Evolutionary conservation across 2,113 vertebrate species (phyloP), one percentile per base, ranked within the genome.

Genomic region (Pheucticus melanocephalus): DNA sequence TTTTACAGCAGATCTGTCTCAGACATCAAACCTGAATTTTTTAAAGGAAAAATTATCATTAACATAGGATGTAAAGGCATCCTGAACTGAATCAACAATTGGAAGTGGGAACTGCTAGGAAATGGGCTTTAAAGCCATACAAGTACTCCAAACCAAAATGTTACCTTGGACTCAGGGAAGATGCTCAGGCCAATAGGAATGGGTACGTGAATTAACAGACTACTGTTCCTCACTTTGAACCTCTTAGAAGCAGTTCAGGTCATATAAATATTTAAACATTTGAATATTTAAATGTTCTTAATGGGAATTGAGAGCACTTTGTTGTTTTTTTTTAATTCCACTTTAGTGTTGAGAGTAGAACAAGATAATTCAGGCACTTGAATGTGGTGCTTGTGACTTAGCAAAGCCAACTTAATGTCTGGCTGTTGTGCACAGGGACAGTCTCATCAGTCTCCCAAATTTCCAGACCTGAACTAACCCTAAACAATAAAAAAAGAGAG

Each of bases 181-280:
- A 35, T 59, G 60, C 20, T 81, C 15, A 51, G 19, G 30, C 47
- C 16, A 50, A 47, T 54, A 83, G 42, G 57, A 92, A 92, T 12
- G 15, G 25, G 22, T 27, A 44, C 1, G 0, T 70, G 80, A 83
- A 88, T 73, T 57, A 88, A 14, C 17, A 80, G 44, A 70, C 30
- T 45, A 11, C 35, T 66, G 35, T 75, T 39, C 33, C 44, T 88
- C 51, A 70, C 18, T 9, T 66, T 25, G 19, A 88, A 39, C 30
- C 30, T 88, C 61, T 73, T 88, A 84, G 53, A 95, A 78, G 51
- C 35, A 78, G 44, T 82, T 86, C 30, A 78, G 82, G 47, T 78
- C 68, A 86, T 42, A 47, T 92, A 94, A 94, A 94, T 93, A 78
- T 94, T 96, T 95, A 86, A 94, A 90, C 14, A 12, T 90, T 93